Evolutionary conservation across 2,113 vertebrate species (phyloP), one percentile per base, ranked within the genome.

Genomic region (Podarcis muralis): DNA sequence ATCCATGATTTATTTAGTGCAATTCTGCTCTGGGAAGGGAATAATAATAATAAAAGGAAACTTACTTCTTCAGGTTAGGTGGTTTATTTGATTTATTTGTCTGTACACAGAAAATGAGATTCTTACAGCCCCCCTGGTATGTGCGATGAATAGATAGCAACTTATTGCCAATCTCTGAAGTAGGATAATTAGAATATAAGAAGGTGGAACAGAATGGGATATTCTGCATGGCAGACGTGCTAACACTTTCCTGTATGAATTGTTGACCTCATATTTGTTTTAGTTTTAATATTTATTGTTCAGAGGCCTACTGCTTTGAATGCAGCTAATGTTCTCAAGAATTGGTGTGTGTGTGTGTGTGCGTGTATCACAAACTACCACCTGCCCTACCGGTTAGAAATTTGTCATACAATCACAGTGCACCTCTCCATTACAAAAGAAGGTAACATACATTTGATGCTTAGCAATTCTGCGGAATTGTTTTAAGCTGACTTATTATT

Each of bases 61-160:
- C 22, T 85, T 83, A 88, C 27, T 90, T 88, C 57, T 86, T 5
- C 68, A 85, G 79, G 85, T 93, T 91, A 87, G 16, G 75, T 89
- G 7, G 30, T 86, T 94, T 92, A 87, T 89, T 92, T 40, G 77
- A 87, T 90, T 95, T 90, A 83, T 91, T 94, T 94, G 92, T 81
- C 30, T 92, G 13, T 84, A 71, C 85, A 59, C 65, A 84, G 72
- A 90, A 95, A 94, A 94, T 85, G 8, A 83, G 37, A 92, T 92
- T 93, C 62, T 89, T 93, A 90, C 84, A 90, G 83, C 13, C 92
- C 48, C 37, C 40, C 71, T 91, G 85, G 1, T 74, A 85, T 77
- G 43, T 83, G 62, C 91, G 79, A 92, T 89, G 62, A 95, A 90
- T 92, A 88, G 35, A 88, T 35, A 91, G 18, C n/a, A 91, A 88